Conservation (phyloP, 2,797 vertebrate species). For the Bradypodion ventrale region DNA sequence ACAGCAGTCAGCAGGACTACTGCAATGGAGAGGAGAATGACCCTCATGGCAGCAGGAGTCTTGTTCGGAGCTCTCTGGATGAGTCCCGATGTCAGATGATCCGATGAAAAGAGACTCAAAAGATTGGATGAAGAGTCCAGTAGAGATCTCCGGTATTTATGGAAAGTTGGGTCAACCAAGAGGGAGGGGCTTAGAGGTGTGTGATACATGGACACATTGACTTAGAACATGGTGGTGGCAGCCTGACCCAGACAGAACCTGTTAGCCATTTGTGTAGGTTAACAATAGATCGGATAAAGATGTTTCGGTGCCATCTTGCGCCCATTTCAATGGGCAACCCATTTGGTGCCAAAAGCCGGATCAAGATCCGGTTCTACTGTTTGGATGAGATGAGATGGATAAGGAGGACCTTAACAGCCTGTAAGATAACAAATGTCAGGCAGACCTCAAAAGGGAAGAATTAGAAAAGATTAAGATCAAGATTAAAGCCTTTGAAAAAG, state of each 20-base stretch:
- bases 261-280: not conserved
- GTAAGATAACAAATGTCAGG: not conserved
- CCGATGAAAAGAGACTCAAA: not conserved
- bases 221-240: not conserved
- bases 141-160: constrained; percentile 25
- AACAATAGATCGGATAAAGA: not conserved
- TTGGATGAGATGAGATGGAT: not conserved
- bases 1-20: constrained; percentile 5
- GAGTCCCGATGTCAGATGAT: constrained; percentile 10
- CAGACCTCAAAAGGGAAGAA: not conserved
- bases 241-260: not conserved
- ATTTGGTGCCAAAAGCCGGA: not conserved
- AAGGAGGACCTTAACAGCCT: not conserved
- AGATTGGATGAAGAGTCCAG: constrained; percentile 7
- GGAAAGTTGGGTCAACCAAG: not conserved
- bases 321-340: not conserved
- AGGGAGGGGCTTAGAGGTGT: not conserved
- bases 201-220: not conserved
- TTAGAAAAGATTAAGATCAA: not conserved
- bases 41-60: constrained; percentile 10
- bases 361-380: constrained; percentile 2
- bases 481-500: constrained; percentile 7
- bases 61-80: not conserved
- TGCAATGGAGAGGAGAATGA: not conserved
- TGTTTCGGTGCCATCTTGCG: not conserved